Percentiles rank a stretch among this genome's conserved stretches.
Evolutionary conservation across 2,113 vertebrate species (phyloP).

Genomic region (Haemorhous mexicanus): DNA sequence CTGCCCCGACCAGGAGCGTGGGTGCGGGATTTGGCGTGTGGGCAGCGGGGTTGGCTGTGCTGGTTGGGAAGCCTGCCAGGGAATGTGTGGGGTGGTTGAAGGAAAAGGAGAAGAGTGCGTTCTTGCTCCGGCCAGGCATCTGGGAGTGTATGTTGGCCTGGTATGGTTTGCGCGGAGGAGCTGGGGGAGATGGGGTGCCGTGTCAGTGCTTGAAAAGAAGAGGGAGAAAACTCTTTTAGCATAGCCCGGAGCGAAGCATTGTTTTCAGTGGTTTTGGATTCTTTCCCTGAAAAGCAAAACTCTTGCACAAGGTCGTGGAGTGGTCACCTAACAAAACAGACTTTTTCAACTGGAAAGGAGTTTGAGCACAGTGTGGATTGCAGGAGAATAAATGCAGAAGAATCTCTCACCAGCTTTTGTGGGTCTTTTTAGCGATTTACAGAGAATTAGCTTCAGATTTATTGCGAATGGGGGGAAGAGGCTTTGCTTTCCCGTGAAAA

Average conservation of each 20-base stretch:
- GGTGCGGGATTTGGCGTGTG: neutral
- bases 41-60: neutral
- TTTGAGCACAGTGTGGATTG: neutral
- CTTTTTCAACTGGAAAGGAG: neutral
- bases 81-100: neutral
- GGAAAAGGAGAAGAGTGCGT: neutral
- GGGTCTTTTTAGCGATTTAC: fast-evolving
- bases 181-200: neutral
- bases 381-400: neutral
- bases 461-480: neutral
- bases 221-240: neutral
- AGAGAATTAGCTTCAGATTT: neutral
- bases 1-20: neutral
- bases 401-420: fast-evolving
- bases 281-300: neutral
- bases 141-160: neutral
- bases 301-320: neutral
- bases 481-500: neutral
- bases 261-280: neutral
- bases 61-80: neutral
- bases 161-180: neutral
- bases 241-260: neutral
- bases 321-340: neutral
- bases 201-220: neutral
- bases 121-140: neutral